Base-by-base conservation (phyloP, 2,888 invertebrate genomes). In the Apamea monoglypha region DNA sequence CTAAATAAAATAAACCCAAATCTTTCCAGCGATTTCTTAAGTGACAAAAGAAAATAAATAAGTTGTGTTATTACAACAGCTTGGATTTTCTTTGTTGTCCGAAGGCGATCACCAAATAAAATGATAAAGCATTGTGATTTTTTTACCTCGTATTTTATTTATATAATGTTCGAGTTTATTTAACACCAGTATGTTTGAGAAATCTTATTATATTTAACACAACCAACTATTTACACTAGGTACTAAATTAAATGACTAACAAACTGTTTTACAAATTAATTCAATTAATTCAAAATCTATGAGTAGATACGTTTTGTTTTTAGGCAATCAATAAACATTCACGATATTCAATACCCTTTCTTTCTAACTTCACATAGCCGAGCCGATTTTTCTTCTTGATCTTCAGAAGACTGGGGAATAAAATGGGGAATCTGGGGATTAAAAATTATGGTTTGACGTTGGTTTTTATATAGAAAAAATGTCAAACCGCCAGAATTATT, bases 11-110 rank as follows among this genome's bases (percentile, higher is more conserved):
- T 72, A 82, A 64, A 64, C 59, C 63, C 3, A 69, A 86, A 88
- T 76, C 76, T 71, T 78, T 76, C 66, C 67, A 78, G 50, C 14
- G 44, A 86, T 74, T 87, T 77, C 76, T 32, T 69, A 76, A 67
- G 70, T 76, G 74, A 76, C 56, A 70, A 70, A 66, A 74, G 74
- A 82, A 80, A 83, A 86, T 86, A 86, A 86, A 86, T 78, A 88
- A 81, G 47, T 77, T 70, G n/a, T 81, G 59, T 81, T 78, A 82
- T 82, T 63, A 80, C 64, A 82, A 68, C 69, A 44, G 29, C 59
- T 71, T 47, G 66, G 59, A 63, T 81, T 79, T 63, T 47, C 61
- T 82, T 86, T 86, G 50, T 86, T 82, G 47, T 78, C 66, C 63
- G 29, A 56, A 72, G n/a, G 44, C 50, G 66, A 81, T 71, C 36